Evolutionary conservation across 92 coral and sea anemone genomes (phyloP), one percentile per base, ranked within the genome.

Genomic region (Plumapathes pennacea): DNA sequence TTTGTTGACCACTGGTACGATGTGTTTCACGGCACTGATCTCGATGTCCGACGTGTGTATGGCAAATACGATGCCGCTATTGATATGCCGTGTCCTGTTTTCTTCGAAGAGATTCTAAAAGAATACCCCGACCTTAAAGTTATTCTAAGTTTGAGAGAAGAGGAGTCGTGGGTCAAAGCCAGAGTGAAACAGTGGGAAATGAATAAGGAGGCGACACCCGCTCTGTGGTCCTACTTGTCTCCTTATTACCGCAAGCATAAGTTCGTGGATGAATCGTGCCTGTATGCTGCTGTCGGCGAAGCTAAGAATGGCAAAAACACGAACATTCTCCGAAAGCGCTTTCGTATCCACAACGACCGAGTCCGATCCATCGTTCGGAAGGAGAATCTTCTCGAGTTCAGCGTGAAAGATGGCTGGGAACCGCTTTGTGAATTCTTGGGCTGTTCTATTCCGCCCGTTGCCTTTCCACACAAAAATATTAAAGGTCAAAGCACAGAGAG

Each of bases 1-100:
- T 50, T 67, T 52, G 10, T 26, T n/a, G 77, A 77, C 65, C 76
- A 65, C 30, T 80, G 87, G 80, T 23, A 42, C 14, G 77, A 72
- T 34, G 43, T 72, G 47, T 74, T 55, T 8, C 34, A 51, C 27
- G 50, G 60, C 28, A 73, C 14, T 20, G 41, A 38, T 17, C 78
- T 46, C 40, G 78, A 78, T 47, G 51, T 69, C 24, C 50, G 69
- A 37, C 34, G 42, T 39, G 65, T 77, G 61, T 77, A 57, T 18
- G 64, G 61, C 29, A 54, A 77, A 38, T 77, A 66, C 23, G 84
- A 71, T 30, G 78, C 42, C 19, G 52, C 50, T 8, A 30, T 59
- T 1, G 78, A 71, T 24, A 12, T 25, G 0, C 69, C 67, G 4
- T 14, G 49, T 3, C 24, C 14, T 22, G 45, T 57, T 41, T 70